These are phyloP conservation scores for Diuraphis noxia DNA, from an alignment of 1,140 invertebrate genomes.

Conservation along the genomic window DNA sequence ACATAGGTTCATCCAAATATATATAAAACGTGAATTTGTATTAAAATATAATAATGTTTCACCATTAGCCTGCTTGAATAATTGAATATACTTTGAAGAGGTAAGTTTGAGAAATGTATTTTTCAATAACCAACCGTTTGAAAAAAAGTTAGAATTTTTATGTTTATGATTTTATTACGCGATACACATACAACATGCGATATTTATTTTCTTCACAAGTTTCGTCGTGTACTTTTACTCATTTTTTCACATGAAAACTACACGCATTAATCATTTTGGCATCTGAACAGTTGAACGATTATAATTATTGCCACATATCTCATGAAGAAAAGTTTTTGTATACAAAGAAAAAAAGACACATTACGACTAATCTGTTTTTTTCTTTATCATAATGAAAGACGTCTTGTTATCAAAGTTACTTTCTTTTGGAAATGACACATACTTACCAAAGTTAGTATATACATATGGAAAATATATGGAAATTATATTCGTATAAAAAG, in stretches of 20 bases:
- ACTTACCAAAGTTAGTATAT: not conserved
- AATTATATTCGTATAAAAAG: not conserved
- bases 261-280: not conserved
- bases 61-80: not conserved
- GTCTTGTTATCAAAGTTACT: not conserved
- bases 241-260: not conserved
- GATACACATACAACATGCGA: not conserved
- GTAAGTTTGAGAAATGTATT: not conserved
- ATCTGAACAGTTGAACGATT: constrained; percentile 8
- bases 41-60: not conserved
- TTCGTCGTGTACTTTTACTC: not conserved
- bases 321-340: not conserved
- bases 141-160: not conserved
- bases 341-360: not conserved
- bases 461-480: not conserved
- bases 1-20: not conserved
- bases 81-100: not conserved
- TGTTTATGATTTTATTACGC: not conserved
- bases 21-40: not conserved
- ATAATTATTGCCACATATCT: not conserved
- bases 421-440: not conserved
- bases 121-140: not conserved
- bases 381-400: not conserved
- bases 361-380: not conserved
- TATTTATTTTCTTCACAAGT: not conserved